Evolutionary conservation across 37 sponge, comb jelly and placozoan genomes (phyloP).

Genomic region (Ephydatia muelleri): DNA sequence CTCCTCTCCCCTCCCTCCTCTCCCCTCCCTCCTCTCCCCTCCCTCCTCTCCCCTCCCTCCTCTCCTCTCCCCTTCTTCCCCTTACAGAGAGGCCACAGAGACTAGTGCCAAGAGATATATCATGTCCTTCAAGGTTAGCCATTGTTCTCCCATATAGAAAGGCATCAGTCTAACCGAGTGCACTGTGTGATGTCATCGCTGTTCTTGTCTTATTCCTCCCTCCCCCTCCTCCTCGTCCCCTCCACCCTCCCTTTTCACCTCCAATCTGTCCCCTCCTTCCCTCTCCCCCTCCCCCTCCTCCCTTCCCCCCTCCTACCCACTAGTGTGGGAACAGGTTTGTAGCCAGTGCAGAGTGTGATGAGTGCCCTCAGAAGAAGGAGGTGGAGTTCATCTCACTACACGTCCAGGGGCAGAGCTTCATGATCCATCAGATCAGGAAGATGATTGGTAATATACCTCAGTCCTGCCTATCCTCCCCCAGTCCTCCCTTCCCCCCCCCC

Average conservation of each 20-base stretch:
- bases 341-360: neutral
- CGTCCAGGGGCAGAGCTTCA: constrained; percentile 96
- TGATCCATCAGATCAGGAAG: constrained; percentile 98
- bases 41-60: neutral
- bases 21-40: neutral
- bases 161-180: no score
- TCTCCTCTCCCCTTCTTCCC: constrained; percentile 1
- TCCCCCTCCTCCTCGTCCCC: neutral
- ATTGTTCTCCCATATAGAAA: neutral
- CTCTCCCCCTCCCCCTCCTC: neutral
- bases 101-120: constrained; percentile 84
- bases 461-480: neutral
- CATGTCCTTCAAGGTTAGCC: constrained; percentile 62
- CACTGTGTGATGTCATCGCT: no score
- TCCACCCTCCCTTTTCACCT: neutral
- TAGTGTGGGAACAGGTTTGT: constrained; percentile 25
- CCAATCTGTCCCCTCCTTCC: neutral
- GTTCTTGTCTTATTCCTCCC: neutral
- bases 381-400: constrained; percentile 75
- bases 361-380: constrained; percentile 5
- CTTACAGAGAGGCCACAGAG: constrained; percentile 46
- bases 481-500: neutral
- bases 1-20: neutral
- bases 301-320: neutral
- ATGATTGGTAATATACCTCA: constrained; percentile 82